Percentiles rank a stretch among this genome's conserved stretches.
Conservation (phyloP, 2,888 invertebrate species). For the Melanophora roralis region DNA sequence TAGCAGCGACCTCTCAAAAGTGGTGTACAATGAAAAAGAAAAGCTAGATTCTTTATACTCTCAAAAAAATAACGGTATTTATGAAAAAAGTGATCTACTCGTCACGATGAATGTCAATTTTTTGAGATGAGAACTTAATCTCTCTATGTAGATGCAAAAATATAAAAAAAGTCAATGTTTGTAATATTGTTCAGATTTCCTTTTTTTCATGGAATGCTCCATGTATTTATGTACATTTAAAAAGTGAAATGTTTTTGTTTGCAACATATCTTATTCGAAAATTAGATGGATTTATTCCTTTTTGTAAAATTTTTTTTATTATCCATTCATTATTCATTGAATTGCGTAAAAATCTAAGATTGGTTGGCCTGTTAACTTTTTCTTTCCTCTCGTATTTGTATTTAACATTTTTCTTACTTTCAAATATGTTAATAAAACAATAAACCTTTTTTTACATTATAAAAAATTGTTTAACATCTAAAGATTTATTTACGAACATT, state of each 20-base stretch:
- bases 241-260: background rate
- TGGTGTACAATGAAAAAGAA: too few relatives aligned
- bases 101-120: too few relatives aligned
- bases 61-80: too few relatives aligned
- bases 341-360: background rate
- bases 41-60: too few relatives aligned
- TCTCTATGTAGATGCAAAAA: too few relatives aligned
- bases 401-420: background rate
- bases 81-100: too few relatives aligned
- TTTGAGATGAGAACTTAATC: too few relatives aligned
- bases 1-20: too few relatives aligned
- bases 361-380: background rate
- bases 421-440: conserved; percentile 30
- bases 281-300: background rate
- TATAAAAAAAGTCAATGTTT: too few relatives aligned
- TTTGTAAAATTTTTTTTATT: background rate
- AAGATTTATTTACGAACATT: conserved; percentile 58
- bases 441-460: conserved; percentile 30
- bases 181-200: too few relatives aligned
- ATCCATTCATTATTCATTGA: conserved; percentile 45
- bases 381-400: background rate
- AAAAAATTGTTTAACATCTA: conserved; percentile 56
- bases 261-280: background rate
- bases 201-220: too few relatives aligned
- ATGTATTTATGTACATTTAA: too few relatives aligned